A percentile compares a stretch with the other conserved stretches of the same genome.
Evolutionary conservation across 2,113 vertebrate species (phyloP).

Genomic region (Rhineura floridana): DNA sequence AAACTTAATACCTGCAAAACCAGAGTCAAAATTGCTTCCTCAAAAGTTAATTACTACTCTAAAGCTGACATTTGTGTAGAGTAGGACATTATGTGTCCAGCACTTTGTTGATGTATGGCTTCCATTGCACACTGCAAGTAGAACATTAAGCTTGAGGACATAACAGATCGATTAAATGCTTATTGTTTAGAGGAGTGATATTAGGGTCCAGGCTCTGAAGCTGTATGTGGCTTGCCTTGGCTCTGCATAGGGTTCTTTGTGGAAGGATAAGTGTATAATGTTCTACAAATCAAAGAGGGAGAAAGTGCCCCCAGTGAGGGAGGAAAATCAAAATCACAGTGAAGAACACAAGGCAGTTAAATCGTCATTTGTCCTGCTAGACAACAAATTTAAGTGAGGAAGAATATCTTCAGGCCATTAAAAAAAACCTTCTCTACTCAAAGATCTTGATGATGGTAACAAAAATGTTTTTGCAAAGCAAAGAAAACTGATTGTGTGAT

Average conservation of each 20-base stretch:
- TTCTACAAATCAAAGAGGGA: background rate
- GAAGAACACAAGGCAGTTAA: slow-evolving; percentile 1
- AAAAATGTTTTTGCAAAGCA: background rate
- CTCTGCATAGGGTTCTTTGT: background rate
- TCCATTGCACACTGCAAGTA: slow-evolving; percentile 42
- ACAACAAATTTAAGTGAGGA: background rate
- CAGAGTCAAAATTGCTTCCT: background rate
- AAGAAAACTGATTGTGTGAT: background rate
- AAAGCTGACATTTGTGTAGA: slow-evolving; percentile 25
- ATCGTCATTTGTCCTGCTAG: background rate
- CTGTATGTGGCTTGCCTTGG: background rate
- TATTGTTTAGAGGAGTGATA: slow-evolving; percentile 44
- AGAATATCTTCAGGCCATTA: background rate
- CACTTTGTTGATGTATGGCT: slow-evolving; percentile 18
- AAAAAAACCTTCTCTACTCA: background rate
- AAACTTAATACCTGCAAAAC: background rate
- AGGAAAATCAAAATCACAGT: background rate
- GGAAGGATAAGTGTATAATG: background rate
- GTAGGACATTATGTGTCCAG: background rate
- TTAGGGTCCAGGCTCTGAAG: background rate
- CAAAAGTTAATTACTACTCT: slow-evolving; percentile 15
- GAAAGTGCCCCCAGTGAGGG: background rate
- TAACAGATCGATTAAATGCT: slow-evolving; percentile 48
- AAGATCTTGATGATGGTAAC: slow-evolving; percentile 12
- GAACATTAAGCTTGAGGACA: slow-evolving; percentile 53